Percentiles rank a stretch among this genome's conserved stretches.
Evolutionary conservation across 2,113 vertebrate genomes (phyloP).

Genomic region (Callipepla californica): DNA sequence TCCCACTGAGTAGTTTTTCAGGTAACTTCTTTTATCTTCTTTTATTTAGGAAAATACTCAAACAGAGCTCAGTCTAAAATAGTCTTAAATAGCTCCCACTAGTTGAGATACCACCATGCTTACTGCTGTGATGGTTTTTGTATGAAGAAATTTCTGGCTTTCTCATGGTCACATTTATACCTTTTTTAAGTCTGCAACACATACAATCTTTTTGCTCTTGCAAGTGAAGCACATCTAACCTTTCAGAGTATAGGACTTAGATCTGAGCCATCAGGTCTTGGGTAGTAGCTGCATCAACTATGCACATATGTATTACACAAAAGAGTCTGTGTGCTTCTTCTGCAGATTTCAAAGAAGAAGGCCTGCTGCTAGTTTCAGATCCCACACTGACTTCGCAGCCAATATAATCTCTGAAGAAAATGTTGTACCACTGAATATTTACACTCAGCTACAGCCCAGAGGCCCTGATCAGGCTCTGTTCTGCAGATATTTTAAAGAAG

Average conservation of each 20-base stretch:
- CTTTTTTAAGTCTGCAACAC: background rate
- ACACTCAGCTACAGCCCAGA: background rate
- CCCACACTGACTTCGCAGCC: background rate
- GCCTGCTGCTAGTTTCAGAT: background rate
- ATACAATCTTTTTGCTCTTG: background rate
- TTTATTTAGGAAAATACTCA: background rate
- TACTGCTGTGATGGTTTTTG: background rate
- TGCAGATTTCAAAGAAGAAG: background rate
- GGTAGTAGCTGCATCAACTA: background rate
- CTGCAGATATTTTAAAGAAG: background rate
- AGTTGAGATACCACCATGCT: fast-evolving
- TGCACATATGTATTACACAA: background rate
- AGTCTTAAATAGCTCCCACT: background rate
- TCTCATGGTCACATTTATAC: background rate
- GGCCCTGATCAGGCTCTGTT: background rate
- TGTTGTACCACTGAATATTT: background rate
- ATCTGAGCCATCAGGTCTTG: background rate
- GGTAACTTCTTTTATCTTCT: background rate
- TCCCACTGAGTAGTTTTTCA: background rate
- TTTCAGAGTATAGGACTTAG: background rate
- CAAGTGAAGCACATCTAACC: background rate
- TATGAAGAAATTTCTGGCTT: background rate
- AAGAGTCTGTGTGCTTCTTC: background rate
- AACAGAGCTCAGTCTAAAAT: background rate
- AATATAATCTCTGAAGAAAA: background rate